Base-by-base conservation (phyloP, 2,113 vertebrate species). In the Corvus moneduloides region DNA sequence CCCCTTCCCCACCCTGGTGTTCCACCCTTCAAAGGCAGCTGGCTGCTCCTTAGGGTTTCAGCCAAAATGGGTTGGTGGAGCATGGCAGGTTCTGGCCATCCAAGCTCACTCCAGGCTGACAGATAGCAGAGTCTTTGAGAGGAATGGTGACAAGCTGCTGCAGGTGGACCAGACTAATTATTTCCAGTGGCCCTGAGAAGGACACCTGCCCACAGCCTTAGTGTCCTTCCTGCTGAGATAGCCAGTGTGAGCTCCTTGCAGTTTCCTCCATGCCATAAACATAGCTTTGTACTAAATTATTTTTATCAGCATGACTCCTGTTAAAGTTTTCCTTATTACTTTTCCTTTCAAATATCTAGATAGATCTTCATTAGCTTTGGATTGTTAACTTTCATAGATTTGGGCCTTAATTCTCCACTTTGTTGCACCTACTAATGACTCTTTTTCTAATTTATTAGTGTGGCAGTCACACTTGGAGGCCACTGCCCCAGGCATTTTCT, bases 381-480 rank as follows among this genome's bases (percentile, higher is more conserved):
- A 51, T 63, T 94, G 93, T 96, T 97, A 96, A 71, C 92, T 96
- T 94, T 78, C 92, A 90, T 39, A 88, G 72, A 90, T 85, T 59
- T 91, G 39, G 68, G 63, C 58, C 87, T 93, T 88, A 93, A 92
- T 95, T 96, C 94, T 86, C 83, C 87, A 95, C 82, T 96, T 95
- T 94, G 93, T 74, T 96, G 64, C 48, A 88, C 79, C 92, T 93
- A 64, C 73, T 96, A 94, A 96, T 95, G 93, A 93, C n/a, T 93
- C 63, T 94, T 91, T 88, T 93, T 90, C 88, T 93, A 93, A 96
- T 89, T 92, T 95, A 95, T 96, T 93, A 96, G 35, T 59, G 61
- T 61, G 33, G 64, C 89, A 80, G 89, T 84, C 86, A 91, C 84
- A 89, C 77, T 93, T 86, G 69, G 85, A 94, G 63, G 46, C 79